These are phyloP conservation scores for Taphrorychus bicolor DNA, from an alignment of 2,888 invertebrate genomes.

Conservation along the genomic window DNA sequence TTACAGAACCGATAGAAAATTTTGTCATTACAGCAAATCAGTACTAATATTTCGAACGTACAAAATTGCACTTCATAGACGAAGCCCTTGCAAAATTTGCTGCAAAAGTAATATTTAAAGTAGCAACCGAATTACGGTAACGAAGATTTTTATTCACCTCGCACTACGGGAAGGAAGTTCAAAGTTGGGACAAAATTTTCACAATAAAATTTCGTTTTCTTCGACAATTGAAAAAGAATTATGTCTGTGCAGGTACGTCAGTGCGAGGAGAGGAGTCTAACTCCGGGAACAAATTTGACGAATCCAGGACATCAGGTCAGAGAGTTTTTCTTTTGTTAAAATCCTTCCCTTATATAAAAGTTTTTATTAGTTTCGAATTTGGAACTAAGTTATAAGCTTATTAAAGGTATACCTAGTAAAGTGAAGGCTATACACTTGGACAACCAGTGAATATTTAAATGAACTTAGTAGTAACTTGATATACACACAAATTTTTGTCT, in stretches of 20 bases:
- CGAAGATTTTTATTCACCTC: constrained; percentile 9
- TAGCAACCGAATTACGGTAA: constrained; percentile 7
- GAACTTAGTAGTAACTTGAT: no score
- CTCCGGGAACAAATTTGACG: constrained; percentile 59
- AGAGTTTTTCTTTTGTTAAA: constrained; percentile 36
- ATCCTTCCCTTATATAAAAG: constrained; percentile 17
- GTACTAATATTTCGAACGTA: background rate
- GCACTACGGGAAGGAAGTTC: constrained; percentile 15
- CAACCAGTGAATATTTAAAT: no score
- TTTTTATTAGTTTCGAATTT: constrained; percentile 40
- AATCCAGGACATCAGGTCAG: constrained; percentile 50
- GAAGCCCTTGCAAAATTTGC: background rate
- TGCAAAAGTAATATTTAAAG: constrained; percentile 10
- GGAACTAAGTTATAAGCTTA: constrained; percentile 36
- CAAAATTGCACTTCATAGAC: background rate
- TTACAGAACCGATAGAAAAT: background rate
- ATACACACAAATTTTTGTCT: no score
- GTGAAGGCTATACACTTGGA: background rate
- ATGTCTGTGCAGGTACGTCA: constrained; percentile 49
- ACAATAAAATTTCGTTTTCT: constrained; percentile 31
- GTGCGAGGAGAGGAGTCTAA: constrained; percentile 51
- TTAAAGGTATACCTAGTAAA: constrained; percentile 17
- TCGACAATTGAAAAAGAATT: constrained; percentile 31
- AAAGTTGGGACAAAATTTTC: constrained; percentile 21
- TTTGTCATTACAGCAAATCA: background rate